These are phyloP conservation scores for Poeciliopsis paucimaculata DNA, from an alignment of 2,797 vertebrate genomes.

Conservation along the genomic window DNA sequence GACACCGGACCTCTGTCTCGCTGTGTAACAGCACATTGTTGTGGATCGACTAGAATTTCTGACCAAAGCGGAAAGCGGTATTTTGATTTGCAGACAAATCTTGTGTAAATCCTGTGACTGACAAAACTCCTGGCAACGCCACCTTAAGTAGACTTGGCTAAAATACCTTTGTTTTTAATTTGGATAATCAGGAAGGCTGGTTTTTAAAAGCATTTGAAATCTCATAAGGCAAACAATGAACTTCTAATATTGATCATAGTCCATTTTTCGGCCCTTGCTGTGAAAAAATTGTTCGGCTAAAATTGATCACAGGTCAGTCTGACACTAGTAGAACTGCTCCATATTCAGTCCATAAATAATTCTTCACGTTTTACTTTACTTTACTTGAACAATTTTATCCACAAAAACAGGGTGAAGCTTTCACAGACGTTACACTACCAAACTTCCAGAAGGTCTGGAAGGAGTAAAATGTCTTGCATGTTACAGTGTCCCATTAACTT, in stretches of 20 bases:
- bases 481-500: neutral
- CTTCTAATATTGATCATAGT: neutral
- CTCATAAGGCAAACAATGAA: neutral
- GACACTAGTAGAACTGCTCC: neutral
- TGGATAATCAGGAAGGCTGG: slow-evolving; percentile 2
- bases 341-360: neutral
- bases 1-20: slow-evolving; percentile 22
- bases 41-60: slow-evolving; percentile 17
- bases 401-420: neutral
- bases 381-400: neutral
- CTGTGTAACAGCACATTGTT: slow-evolving; percentile 31
- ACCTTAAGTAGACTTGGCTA: slow-evolving; percentile 6
- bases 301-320: slow-evolving; percentile 1
- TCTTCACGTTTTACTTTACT: neutral
- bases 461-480: neutral
- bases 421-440: neutral
- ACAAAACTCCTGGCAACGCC: slow-evolving; percentile 6
- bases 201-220: neutral
- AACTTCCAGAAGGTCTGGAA: neutral
- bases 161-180: slow-evolving; percentile 12
- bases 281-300: neutral
- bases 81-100: slow-evolving; percentile 16
- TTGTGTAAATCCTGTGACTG: neutral
- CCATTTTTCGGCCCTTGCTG: neutral
- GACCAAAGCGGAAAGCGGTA: slow-evolving; percentile 32